These are phyloP conservation scores for Calephelis nemesis DNA, from an alignment of 1,140 invertebrate species.

Conservation along the genomic window DNA sequence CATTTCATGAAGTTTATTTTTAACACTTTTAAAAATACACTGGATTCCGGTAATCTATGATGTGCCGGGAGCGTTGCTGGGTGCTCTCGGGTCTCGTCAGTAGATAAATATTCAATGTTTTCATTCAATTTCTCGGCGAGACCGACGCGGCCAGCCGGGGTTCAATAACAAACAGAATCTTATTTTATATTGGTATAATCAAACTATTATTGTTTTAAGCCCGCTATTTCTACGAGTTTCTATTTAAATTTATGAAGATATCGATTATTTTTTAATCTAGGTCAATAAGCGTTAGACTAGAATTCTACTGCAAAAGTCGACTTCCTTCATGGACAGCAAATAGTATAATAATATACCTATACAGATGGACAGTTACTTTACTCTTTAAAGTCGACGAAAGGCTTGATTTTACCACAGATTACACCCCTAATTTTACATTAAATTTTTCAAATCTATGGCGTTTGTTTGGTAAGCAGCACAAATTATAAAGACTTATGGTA, in stretches of 20 bases:
- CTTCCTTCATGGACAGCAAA: too few species aligned
- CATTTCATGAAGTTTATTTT: too few species aligned
- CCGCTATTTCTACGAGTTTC: not conserved
- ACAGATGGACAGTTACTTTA: too few species aligned
- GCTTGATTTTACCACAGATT: too few species aligned
- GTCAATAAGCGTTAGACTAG: not conserved
- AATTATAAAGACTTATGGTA: too few species aligned
- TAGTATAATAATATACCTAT: too few species aligned
- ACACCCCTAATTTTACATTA: too few species aligned
- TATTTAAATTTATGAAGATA: not conserved
- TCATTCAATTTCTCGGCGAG: slow-evolving; percentile 58
- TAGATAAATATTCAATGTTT: slow-evolving; percentile 72
- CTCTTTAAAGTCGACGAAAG: too few species aligned
- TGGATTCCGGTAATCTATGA: slow-evolving; percentile 4
- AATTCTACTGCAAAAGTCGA: too few species aligned
- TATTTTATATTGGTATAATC: slow-evolving; percentile 23
- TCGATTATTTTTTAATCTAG: slow-evolving; percentile 6
- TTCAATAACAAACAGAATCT: slow-evolving; percentile 23
- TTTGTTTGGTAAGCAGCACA: too few species aligned
- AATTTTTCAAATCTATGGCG: too few species aligned
- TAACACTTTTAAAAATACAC: not conserved
- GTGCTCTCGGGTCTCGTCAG: slow-evolving; percentile 32
- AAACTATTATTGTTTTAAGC: slow-evolving; percentile 26
- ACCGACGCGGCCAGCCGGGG: slow-evolving; percentile 15
- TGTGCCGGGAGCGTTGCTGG: slow-evolving; percentile 24